Conservation (phyloP, 2,888 invertebrate species). For the Orthonevra nobilis region DNA sequence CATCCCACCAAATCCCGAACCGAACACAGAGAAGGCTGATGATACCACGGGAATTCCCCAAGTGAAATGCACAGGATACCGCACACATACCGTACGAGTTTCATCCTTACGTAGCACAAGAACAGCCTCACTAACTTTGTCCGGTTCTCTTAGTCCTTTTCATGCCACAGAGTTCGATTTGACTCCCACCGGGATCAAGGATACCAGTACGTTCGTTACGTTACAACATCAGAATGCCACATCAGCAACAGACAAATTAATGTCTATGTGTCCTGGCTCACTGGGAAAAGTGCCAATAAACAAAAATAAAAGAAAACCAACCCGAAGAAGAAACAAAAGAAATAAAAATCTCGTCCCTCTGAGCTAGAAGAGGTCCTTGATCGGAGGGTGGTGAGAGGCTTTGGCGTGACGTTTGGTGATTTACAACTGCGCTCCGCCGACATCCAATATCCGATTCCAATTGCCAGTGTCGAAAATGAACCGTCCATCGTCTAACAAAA, state of each 20-base stretch:
- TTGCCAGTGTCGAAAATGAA: conserved; percentile 41
- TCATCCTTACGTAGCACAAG: conserved; percentile 23
- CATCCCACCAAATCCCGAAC: too few species aligned
- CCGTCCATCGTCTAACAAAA: conserved; percentile 47
- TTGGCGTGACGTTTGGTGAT: too few species aligned
- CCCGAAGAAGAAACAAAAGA: conserved; percentile 1
- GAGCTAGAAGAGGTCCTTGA: conserved; percentile 41
- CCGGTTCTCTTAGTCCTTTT: background rate
- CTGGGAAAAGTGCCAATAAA: background rate
- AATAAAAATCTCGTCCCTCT: conserved; percentile 25
- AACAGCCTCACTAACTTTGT: conserved; percentile 31
- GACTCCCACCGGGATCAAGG: conserved; percentile 45
- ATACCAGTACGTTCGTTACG: conserved; percentile 44
- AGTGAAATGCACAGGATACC: conserved; percentile 57
- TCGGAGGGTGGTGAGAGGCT: background rate
- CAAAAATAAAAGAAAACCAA: background rate
- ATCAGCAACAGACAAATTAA: conserved; percentile 69
- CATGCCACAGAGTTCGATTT: conserved; percentile 38
- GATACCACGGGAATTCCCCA: conserved; percentile 64
- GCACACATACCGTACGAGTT: conserved; percentile 23
- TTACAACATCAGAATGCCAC: conserved; percentile 53
- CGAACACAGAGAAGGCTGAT: conserved; percentile 6
- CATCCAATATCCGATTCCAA: conserved; percentile 53
- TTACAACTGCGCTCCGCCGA: conserved; percentile 32
- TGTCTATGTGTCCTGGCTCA: conserved; percentile 42